Base-by-base conservation (phyloP, 1,140 invertebrate species). In the Sycophila sp. region DNA sequence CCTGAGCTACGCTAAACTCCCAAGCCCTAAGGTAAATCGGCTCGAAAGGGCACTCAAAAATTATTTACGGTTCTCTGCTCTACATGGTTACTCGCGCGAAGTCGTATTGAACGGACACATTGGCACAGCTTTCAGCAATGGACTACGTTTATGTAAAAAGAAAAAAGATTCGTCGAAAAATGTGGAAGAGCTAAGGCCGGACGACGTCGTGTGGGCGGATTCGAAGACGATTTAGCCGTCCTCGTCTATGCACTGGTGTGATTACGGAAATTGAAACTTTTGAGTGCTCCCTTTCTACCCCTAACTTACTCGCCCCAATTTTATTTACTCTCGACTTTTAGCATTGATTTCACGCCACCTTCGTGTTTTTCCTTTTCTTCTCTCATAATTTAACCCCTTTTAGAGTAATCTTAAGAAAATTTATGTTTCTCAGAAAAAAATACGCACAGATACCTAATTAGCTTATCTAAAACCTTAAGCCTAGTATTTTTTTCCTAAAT, bases 401-500 rank as follows among this genome's bases (percentile, higher is more conserved):
- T 66, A 45, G 40, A 38, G 26, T 13, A 7, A 51, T 24, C 34
- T 17, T 15, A 42, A 59, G 32, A 58, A 67, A n/a, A 36, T 13
- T 8, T 6, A 26, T 65, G 42, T 19, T n/a, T 24, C 19, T 53
- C 28, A 36, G n/a, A n/a, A n/a, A n/a, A n/a, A 7, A 13, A 62
- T 17, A 36, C 68, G 69, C 58, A 66, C 26, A n/a, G 38, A 62
- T 74, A 72, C 62, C 71, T 78, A 72, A 42, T 72, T 78, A 77
- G 24, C 71, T 80, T 80, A 83, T 15, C 40, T 71, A 58, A n/a
- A 67, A 80, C 76, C 75, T 80, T 80, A 77, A 73, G 67, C 63
- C 74, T 85, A 81, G 78, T n/a, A 53, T 76, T 73, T 74, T 71
- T 74, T 59, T 78, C 73, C 82, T 47, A 59, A 84, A 79, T 73